Base-by-base conservation (phyloP, 30 jellyfish, hydroid and myxozoan species). In the Morbakka virulenta region DNA sequence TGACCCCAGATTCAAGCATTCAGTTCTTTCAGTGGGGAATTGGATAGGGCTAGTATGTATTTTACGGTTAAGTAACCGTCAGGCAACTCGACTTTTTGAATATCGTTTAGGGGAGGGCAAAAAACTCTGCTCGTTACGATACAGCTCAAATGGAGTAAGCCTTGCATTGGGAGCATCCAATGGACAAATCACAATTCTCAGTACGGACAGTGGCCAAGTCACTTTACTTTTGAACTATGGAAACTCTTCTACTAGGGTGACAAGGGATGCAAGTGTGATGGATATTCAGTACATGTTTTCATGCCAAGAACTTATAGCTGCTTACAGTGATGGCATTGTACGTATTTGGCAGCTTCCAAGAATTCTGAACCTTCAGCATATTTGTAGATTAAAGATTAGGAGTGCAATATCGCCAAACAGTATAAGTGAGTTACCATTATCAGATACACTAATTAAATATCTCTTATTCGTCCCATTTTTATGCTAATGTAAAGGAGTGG, bases 261-360 rank as follows among this genome's bases (percentile, higher is more conserved):
- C 9, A 9, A 41, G 57, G 57, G 57, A 41, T 17, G 57, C 57
- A 41, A 6, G 57, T 41, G 57, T 41, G 9, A 41, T 41, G 57
- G 86, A 49, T 23, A 17, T 81, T 35, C 34, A 48, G 2, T 81
- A 66, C 72, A 50, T 83, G 63, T 14, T 31, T 24, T 81, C 86
- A 1, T 81, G 86, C 22, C 93, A 87, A 74, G 93, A 87, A 57
- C 65, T 87, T 1, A 69, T 67, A 2, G 96, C 80, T 20, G 84
- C 93, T 17, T 87, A 79, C 64, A 78, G 28, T 70, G 93, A 79
- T 71, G 96, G 96, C 22, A 1, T 4, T 23, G 72, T 78, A 0
- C 31, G 93, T 22, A 28, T 87, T 13, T 87, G 96, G 96, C 96
- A 87, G 75, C 52, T 87, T 32, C 93, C 78, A 41, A 72, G 96